Evolutionary conservation across 2,888 invertebrate genomes (phyloP).

Genomic region (Galeruca laticollis): DNA sequence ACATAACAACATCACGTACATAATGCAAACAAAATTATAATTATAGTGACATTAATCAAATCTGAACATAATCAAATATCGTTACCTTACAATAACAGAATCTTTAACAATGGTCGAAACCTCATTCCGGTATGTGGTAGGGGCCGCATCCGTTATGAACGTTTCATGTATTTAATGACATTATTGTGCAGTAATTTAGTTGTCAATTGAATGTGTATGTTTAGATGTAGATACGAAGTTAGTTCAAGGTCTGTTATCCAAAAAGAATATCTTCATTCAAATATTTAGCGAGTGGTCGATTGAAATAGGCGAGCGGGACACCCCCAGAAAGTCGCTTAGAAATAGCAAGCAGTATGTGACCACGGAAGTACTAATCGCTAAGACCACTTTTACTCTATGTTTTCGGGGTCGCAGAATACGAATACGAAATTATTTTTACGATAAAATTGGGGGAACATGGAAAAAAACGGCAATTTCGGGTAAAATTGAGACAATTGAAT

Average conservation of each 20-base stretch:
- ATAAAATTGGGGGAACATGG: too few species aligned
- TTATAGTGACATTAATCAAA: not conserved
- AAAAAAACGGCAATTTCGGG: too few species aligned
- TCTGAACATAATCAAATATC: not conserved
- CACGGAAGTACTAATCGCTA: too few species aligned
- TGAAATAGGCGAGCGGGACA: too few species aligned
- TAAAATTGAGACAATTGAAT: too few species aligned
- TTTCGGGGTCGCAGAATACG: too few species aligned
- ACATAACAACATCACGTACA: not conserved
- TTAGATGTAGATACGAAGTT: not conserved
- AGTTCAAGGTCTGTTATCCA: not conserved
- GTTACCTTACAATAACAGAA: constrained; percentile 4
- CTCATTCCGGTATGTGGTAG: not conserved
- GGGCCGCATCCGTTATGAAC: constrained; percentile 5
- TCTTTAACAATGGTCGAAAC: constrained; percentile 1
- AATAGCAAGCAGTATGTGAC: too few species aligned
- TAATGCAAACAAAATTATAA: not conserved
- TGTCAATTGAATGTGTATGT: constrained; percentile 22
- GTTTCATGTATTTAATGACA: constrained; percentile 29
- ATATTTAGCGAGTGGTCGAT: too few species aligned
- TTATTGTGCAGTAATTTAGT: constrained; percentile 38
- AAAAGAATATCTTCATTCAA: too few species aligned
- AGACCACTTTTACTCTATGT: too few species aligned
- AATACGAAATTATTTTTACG: too few species aligned
- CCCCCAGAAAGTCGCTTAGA: too few species aligned